Percentiles rank a stretch among this genome's conserved stretches.
Conservation (phyloP, 2,113 vertebrate genomes). For the Suncus etruscus region DNA sequence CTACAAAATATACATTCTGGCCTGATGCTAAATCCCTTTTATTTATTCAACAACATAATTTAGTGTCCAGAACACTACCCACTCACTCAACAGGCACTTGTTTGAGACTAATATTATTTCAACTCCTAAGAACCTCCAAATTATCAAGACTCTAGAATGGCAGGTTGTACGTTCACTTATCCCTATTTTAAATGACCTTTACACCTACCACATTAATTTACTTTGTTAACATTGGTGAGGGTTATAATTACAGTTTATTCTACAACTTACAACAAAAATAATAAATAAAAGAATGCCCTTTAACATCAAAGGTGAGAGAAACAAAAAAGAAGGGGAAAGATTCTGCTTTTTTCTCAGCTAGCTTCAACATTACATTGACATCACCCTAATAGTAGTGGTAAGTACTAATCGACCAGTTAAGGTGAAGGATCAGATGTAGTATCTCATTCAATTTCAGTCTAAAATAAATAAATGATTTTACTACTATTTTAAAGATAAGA, state of each 20-base stretch:
- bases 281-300: background rate
- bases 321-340: background rate
- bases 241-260: background rate
- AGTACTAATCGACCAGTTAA: background rate
- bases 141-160: conserved; percentile 30
- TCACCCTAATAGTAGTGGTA: background rate
- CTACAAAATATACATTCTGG: conserved; percentile 10
- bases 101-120: conserved; percentile 2
- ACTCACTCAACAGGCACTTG: background rate
- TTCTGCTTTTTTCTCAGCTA: conserved; percentile 21
- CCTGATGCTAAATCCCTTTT: conserved; percentile 27
- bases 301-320: background rate
- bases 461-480: too few species aligned
- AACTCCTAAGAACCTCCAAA: conserved; percentile 38
- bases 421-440: background rate
- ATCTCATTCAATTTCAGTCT: background rate
- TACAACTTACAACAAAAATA: background rate
- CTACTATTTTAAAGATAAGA: background rate
- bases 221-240: background rate
- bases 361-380: background rate
- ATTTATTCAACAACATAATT: conserved; percentile 36
- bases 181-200: conserved; percentile 27
- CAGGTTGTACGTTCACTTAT: background rate
- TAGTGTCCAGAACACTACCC: background rate
- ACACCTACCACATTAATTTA: background rate